These are phyloP conservation scores for Petroica traversi DNA, from an alignment of 2,113 vertebrate genomes.

Conservation along the genomic window DNA sequence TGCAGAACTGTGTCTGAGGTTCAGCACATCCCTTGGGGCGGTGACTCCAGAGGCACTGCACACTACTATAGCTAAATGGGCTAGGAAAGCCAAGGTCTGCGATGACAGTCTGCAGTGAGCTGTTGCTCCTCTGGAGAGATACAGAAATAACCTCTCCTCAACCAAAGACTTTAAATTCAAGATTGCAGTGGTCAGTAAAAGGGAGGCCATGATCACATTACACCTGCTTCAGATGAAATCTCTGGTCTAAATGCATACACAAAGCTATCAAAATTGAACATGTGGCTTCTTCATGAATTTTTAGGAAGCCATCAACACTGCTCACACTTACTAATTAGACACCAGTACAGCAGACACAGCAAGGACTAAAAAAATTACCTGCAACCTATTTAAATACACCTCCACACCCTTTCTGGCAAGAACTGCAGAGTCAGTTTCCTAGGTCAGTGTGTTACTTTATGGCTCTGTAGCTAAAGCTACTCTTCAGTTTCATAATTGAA, in stretches of 20 bases:
- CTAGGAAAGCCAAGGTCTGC: neutral
- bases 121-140: neutral
- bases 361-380: neutral
- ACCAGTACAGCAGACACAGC: neutral
- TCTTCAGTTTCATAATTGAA: neutral
- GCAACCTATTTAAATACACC: neutral
- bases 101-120: neutral
- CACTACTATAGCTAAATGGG: neutral
- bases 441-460: neutral
- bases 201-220: neutral
- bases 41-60: neutral
- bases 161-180: neutral
- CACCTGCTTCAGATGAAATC: neutral
- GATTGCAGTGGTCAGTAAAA: conserved; percentile 52
- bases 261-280: neutral
- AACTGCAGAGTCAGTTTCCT: neutral
- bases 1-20: neutral
- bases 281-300: neutral
- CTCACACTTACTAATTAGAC: neutral
- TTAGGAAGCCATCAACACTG: neutral
- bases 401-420: neutral
- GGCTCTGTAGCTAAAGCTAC: neutral
- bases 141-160: neutral
- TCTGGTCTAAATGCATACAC: neutral
- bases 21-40: neutral